phyloP scores from a whole-genome alignment of 2,113 vertebrate species.

The Phoenicopterus ruber region DNA sequence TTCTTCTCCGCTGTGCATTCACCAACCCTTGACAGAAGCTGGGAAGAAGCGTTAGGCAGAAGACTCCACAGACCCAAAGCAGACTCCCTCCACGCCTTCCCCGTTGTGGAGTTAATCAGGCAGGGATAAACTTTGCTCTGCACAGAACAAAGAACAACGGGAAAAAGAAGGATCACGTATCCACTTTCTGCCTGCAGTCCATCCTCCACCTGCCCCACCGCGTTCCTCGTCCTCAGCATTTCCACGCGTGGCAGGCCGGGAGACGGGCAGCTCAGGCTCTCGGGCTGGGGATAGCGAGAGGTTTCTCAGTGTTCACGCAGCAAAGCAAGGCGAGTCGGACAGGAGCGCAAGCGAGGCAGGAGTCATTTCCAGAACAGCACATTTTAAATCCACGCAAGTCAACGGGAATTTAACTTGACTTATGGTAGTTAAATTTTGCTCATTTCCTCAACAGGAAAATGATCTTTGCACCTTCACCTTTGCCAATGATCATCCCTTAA shows the following conservation, averaged over 20 bases:
- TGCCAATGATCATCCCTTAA: neutral
- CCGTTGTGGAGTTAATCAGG: rapidly evolving
- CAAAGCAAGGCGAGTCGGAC: neutral
- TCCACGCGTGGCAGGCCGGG: rapidly evolving
- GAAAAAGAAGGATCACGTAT: neutral
- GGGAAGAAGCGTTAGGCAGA: neutral
- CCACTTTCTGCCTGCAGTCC: neutral
- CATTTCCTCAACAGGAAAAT: neutral
- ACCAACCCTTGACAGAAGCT: neutral
- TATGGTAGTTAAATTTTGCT: rapidly evolving
- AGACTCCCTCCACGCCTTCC: neutral
- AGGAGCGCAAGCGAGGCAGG: neutral
- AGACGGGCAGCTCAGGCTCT: neutral
- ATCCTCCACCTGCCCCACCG: neutral
- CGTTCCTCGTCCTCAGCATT: neutral
- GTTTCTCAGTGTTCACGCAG: neutral
- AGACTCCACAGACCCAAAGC: neutral
- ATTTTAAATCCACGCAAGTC: neutral
- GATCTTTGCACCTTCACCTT: neutral
- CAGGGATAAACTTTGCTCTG: neutral
- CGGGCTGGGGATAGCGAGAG: neutral
- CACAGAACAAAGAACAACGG: neutral
- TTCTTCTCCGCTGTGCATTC: neutral
- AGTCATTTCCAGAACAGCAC: neutral
- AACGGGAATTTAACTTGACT: neutral